Evolutionary conservation across 1,140 invertebrate species (phyloP), one percentile per base, ranked within the genome.

Genomic region (Akabosia matsudoensis): DNA sequence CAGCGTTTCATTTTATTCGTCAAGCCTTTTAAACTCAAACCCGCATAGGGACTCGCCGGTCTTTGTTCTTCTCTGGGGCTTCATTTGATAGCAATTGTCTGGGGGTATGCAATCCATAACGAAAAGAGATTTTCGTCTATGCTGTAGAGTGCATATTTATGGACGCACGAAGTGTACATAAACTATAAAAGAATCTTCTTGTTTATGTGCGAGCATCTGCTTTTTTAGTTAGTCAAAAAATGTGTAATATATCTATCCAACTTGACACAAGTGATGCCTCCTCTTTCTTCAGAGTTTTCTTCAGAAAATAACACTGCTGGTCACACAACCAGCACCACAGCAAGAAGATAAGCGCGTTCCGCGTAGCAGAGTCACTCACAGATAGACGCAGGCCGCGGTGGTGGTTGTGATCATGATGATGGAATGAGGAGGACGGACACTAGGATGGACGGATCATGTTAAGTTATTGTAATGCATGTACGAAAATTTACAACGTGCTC

Each of bases 401-500:
- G n/a, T n/a, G n/a, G n/a, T n/a, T n/a, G n/a, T n/a, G 37, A 18
- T 22, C 54, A 61, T 61, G 54, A 61, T 61, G 54, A 61, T 61
- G 61, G 28, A 31, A 67, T 67, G 61, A 67, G 61, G 61, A 67
- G 61, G 61, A 67, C 61, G 61, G 61, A 67, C 61, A 31, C 61
- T 24, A 61, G 26, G 61, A 67, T 31, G 28, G 61, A 67, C 61
- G 24, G 61, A 67, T 67, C 26, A 67, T 67, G 24, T 31, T 67
- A 67, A 67, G 61, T 67, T 67, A 67, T 67, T 30, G 61, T 67
- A 67, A 67, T 67, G 61, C 61, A 67, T 67, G 61, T 67, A 67
- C 61, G 61, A 67, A 67, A n/a, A 67, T 67, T 67, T 67, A 67
- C 61, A 67, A 67, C 61, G 61, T 67, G 61, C 61, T 67, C 61